A percentile compares a stretch with the other conserved stretches of the same genome.
Evolutionary conservation across 1,140 invertebrate species (phyloP).

Genomic region (Drosophila saltans): DNA sequence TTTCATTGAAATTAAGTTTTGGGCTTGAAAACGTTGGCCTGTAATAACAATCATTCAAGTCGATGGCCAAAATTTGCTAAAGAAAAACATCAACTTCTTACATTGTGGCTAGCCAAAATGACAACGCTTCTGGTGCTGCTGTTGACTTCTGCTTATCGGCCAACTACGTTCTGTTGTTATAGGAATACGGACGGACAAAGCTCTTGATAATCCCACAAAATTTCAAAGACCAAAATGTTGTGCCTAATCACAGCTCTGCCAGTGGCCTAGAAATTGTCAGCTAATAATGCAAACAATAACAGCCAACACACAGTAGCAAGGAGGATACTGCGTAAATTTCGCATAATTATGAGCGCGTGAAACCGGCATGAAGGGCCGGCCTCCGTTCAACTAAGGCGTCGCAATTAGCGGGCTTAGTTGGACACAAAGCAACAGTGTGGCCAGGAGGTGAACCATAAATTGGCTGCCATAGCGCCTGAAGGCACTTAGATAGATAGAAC

Average conservation of each 20-base stretch:
- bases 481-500: slow-evolving; percentile 64
- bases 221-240: slow-evolving; percentile 38
- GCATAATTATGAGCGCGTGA: slow-evolving; percentile 51
- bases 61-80: slow-evolving; percentile 38
- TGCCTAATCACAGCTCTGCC: slow-evolving; percentile 47
- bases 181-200: slow-evolving; percentile 54
- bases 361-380: slow-evolving; percentile 22
- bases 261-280: slow-evolving; percentile 65
- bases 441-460: slow-evolving; percentile 54
- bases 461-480: slow-evolving; percentile 58
- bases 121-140: slow-evolving; percentile 31
- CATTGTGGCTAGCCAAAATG: slow-evolving; percentile 12
- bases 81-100: slow-evolving; percentile 61
- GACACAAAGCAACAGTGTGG: slow-evolving; percentile 8
- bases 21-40: slow-evolving; percentile 32
- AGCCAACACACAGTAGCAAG: slow-evolving; percentile 40
- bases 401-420: slow-evolving; percentile 75
- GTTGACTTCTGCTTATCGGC: not conserved
- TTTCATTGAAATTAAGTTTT: not conserved
- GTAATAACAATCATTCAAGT: slow-evolving; percentile 50
- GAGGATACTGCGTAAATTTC: slow-evolving; percentile 53
- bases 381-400: slow-evolving; percentile 57
- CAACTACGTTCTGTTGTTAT: slow-evolving; percentile 10
- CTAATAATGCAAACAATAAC: slow-evolving; percentile 78
- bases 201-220: slow-evolving; percentile 56